A percentile compares a stretch with the other conserved stretches of the same genome.
Conservation (phyloP, 2,888 invertebrate species). For the Psococerastis gibbosa region DNA sequence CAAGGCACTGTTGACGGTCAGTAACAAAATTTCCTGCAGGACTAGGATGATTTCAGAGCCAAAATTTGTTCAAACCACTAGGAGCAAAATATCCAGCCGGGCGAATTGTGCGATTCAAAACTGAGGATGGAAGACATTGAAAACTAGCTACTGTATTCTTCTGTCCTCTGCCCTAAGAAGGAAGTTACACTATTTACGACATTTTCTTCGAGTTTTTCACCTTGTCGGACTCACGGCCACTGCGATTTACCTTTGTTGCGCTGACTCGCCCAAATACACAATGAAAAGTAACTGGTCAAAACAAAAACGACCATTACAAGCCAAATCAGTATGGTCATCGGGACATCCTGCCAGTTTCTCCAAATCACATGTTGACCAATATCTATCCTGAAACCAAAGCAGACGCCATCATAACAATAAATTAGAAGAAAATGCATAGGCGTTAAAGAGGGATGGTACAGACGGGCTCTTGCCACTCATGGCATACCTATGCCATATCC, state of each 20-base stretch:
- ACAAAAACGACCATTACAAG: neutral
- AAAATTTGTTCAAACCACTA: too few species aligned
- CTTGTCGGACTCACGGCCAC: too few species aligned
- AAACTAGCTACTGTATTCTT: neutral
- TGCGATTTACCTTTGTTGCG: neutral
- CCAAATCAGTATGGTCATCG: neutral
- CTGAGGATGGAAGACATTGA: neutral
- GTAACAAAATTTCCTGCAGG: neutral
- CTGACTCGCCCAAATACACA: neutral
- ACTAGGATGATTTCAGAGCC: neutral
- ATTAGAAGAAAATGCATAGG: too few species aligned
- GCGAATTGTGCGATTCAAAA: too few species aligned
- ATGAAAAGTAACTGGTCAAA: neutral
- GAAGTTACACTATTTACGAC: too few species aligned
- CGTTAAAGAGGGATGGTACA: too few species aligned
- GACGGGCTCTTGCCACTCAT: too few species aligned
- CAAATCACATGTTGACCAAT: neutral
- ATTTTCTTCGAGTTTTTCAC: too few species aligned
- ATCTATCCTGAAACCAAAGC: neutral
- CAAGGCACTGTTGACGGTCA: neutral
- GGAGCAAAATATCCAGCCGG: too few species aligned
- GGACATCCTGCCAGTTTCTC: neutral
- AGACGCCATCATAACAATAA: too few species aligned
- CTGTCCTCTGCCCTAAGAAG: neutral
- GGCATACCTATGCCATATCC: too few species aligned